Percentiles rank a stretch among this genome's conserved stretches.
phyloP scores from a whole-genome alignment of 2,797 vertebrate genomes.

The Enteromius argenteus region DNA sequence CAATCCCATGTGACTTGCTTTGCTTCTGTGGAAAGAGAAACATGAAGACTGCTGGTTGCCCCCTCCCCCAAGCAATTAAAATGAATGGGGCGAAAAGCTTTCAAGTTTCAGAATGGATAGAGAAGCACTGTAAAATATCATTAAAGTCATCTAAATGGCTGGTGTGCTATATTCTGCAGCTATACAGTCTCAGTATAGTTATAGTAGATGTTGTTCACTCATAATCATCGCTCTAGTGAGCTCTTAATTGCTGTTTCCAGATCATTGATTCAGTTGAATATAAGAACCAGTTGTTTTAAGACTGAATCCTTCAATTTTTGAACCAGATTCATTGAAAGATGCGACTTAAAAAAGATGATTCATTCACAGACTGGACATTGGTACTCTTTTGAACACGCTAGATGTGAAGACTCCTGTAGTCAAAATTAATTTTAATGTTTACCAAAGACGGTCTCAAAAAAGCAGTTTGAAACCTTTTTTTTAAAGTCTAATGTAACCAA shows the following conservation, averaged over 20 bases:
- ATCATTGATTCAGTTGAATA: not conserved
- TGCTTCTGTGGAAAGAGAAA: not conserved
- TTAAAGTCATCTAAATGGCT: not conserved
- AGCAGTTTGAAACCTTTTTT: too few relatives aligned
- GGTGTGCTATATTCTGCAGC: not conserved
- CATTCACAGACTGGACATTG: not conserved
- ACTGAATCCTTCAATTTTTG: not conserved
- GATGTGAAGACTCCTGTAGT: not conserved
- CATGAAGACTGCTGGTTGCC: not conserved
- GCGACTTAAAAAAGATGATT: not conserved
- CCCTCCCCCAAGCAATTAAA: not conserved
- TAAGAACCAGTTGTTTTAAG: not conserved
- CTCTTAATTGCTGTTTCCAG: not conserved
- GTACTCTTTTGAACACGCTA: not conserved
- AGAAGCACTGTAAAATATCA: not conserved
- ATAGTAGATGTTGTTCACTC: not conserved
- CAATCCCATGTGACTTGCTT: not conserved
- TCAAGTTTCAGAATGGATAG: not conserved
- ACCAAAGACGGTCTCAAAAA: not conserved
- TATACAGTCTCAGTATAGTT: not conserved
- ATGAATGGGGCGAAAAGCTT: not conserved
- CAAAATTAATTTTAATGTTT: not conserved
- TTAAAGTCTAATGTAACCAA: not conserved
- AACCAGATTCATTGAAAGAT: not conserved
- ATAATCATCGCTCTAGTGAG: not conserved